Conservation (phyloP, 2,888 invertebrate genomes). For the Xylophagus ater region DNA sequence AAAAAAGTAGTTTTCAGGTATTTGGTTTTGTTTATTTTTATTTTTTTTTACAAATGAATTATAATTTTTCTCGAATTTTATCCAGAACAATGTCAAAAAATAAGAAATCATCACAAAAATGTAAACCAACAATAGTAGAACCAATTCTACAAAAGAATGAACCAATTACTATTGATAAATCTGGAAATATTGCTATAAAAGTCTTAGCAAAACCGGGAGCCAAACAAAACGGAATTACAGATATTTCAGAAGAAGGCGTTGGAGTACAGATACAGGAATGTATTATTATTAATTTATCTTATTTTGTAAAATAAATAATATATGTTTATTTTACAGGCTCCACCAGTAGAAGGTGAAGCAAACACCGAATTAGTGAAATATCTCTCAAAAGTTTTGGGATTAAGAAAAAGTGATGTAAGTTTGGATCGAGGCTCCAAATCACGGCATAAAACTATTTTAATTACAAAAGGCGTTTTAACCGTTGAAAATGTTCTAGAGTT, state of each 20-base stretch:
- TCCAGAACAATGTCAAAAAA: conserved; percentile 5
- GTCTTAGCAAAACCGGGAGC: conserved; percentile 66
- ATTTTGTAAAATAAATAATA: too few relatives aligned
- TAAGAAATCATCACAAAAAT: conserved; percentile 4
- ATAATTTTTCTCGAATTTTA: too few relatives aligned
- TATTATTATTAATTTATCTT: background rate
- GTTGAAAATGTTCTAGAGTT: conserved; percentile 39
- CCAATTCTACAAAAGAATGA: too few relatives aligned
- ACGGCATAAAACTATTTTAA: conserved; percentile 45
- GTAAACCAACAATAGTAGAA: conserved; percentile 6
- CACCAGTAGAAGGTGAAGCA: conserved; percentile 72
- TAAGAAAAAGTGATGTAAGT: conserved; percentile 58
- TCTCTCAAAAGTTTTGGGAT: conserved; percentile 52
- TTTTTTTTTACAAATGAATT: background rate
- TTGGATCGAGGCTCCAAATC: conserved; percentile 52
- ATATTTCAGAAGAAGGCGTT: conserved; percentile 50
- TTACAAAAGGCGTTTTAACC: conserved; percentile 39
- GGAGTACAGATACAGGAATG: conserved; percentile 45
- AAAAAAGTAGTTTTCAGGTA: background rate
- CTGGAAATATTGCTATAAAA: conserved; percentile 50
- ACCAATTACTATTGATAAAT: conserved; percentile 42
- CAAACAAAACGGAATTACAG: conserved; percentile 56
- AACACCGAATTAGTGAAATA: conserved; percentile 65
- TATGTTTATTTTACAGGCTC: too few relatives aligned
- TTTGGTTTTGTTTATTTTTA: background rate